A percentile compares a stretch with the other conserved stretches of the same genome.
Conservation (phyloP, 2,888 invertebrate species). For the Pristionchus japonicus region DNA sequence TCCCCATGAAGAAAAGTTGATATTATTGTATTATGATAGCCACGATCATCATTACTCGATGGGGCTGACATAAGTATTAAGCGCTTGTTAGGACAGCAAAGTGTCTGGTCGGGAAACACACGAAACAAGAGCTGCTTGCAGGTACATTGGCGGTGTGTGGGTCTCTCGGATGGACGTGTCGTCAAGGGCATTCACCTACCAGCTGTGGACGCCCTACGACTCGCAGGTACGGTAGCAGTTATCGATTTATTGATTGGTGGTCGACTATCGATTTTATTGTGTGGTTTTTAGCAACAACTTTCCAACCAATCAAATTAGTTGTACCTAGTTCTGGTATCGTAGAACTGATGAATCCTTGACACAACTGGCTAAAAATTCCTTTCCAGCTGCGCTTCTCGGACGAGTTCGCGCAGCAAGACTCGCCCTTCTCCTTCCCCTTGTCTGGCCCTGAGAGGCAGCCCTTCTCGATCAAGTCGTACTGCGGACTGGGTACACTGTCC, state of each 20-base stretch:
- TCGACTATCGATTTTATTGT: too few relatives aligned
- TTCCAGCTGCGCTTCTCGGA: conserved; percentile 1
- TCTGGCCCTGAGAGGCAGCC: neutral
- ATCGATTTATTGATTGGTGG: neutral
- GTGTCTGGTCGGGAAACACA: neutral
- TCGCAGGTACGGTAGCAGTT: neutral
- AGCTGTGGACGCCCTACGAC: neutral
- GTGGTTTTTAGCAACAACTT: too few relatives aligned
- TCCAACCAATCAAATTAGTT: too few relatives aligned
- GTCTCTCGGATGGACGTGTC: neutral
- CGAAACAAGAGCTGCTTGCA: neutral
- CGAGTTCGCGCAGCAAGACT: neutral
- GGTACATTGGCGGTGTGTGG: conserved; percentile 17
- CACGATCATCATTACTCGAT: too few relatives aligned
- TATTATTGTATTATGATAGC: too few relatives aligned
- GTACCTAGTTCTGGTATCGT: neutral
- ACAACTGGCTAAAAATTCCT: too few relatives aligned
- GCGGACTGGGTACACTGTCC: neutral
- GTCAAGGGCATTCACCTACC: neutral
- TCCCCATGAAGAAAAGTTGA: too few relatives aligned
- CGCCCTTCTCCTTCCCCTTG: conserved; percentile 21
- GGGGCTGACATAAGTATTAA: neutral
- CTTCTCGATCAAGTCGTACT: conserved; percentile 1
- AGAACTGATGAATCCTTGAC: too few relatives aligned
- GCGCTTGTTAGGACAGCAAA: neutral